phyloP scores from a whole-genome alignment of 2,888 invertebrate genomes.

The Busseola fusca region DNA sequence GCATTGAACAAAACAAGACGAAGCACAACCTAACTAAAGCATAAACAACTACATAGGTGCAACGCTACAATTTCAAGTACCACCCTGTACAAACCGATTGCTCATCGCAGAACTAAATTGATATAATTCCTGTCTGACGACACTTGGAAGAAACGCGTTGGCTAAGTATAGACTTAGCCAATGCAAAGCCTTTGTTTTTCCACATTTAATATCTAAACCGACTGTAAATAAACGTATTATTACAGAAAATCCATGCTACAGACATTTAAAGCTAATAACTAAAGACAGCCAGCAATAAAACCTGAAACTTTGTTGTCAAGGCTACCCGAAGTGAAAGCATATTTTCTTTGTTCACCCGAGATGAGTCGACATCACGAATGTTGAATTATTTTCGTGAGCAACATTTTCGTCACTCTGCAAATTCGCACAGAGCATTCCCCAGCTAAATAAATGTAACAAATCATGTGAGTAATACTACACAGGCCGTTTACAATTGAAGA shows the following conservation, averaged over 20 bases:
- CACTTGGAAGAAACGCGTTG: constrained; percentile 15
- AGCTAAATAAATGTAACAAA: constrained; percentile 64
- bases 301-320: constrained; percentile 33
- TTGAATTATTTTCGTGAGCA: constrained; percentile 40
- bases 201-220: constrained; percentile 27
- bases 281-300: constrained; percentile 49
- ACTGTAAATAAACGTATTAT: constrained; percentile 39
- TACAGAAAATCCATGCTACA: constrained; percentile 32
- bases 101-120: constrained; percentile 29
- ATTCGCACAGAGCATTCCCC: constrained; percentile 57
- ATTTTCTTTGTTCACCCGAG: constrained; percentile 55
- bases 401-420: constrained; percentile 55
- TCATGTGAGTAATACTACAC: constrained; percentile 57
- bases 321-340: constrained; percentile 48
- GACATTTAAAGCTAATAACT: constrained; percentile 23
- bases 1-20: not conserved
- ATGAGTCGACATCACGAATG: constrained; percentile 44
- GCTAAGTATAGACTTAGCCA: constrained; percentile 47
- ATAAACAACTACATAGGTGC: not conserved
- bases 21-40: not conserved
- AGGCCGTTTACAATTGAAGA: constrained; percentile 47
- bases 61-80: not conserved
- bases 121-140: constrained; percentile 38
- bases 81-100: constrained; percentile 1
- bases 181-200: constrained; percentile 41